Evolutionary conservation across 2,888 invertebrate species (phyloP), one percentile per base, ranked within the genome.

Genomic region (Anoncus sp.): DNA sequence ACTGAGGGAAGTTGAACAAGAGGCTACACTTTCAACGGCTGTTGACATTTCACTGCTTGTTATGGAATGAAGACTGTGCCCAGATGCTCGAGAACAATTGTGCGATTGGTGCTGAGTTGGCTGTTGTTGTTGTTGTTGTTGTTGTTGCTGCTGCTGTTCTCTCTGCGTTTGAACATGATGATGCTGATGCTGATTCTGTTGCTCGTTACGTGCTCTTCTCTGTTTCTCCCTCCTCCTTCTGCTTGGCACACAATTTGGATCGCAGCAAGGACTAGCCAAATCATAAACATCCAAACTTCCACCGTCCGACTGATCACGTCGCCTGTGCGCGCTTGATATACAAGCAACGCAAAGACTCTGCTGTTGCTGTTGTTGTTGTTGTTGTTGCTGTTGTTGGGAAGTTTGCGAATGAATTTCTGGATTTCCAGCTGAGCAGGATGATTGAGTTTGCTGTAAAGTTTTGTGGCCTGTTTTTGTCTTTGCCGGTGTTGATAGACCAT

Each of bases 231-330:
- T 91, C 31, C 94, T 90, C 66, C 89, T 91, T 87, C 83, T 92
- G 69, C 94, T 94, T 3, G 97, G 97, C 60, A 97, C 96, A 88
- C 97, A 97, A 83, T 96, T 96, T 0, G 97, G 96, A 89, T 97
- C 96, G 89, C 97, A 97, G 87, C 97, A 97, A 0, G 97, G 96
- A 87, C 96, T 96, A 0, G 97, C 97, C 60, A 97, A 92, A 88
- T 97, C 97, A 84, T 97, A 97, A 3, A 97, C 97, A 89, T 97
- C 97, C 67, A 97, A 92, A 85, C 96, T 97, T 55, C 95, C 95
- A 75, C 95, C 95, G 84, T 96, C 97, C 24, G 85, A 80, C 2
- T 86, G 86, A 20, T 89, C 90, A 45, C 87, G 82, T 49, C 86
- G 87, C 40, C 89, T 83, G 38, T 86, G 87, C 0, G 90, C 87